A percentile compares a stretch with the other conserved stretches of the same genome.
Conservation (phyloP, 2,113 vertebrate genomes). For the Aplodontia rufa region DNA sequence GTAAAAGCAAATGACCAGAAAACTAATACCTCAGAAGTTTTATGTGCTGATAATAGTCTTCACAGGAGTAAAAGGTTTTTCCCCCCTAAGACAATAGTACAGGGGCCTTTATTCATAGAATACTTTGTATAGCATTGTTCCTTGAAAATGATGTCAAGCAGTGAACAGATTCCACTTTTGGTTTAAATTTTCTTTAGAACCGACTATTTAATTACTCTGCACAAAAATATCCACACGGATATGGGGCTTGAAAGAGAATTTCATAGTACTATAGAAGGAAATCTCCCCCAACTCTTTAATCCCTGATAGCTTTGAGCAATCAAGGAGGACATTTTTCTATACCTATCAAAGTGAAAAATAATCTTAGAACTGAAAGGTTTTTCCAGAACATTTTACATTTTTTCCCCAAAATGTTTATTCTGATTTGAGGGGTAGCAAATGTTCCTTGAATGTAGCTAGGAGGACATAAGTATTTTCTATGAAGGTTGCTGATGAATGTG, state of each 20-base stretch:
- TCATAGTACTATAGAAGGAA: neutral
- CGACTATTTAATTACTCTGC: neutral
- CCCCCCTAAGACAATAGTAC: neutral
- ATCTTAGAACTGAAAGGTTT: neutral
- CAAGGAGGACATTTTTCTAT: neutral
- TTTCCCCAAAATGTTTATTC: neutral
- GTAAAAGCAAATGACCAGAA: neutral
- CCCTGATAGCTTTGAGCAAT: neutral
- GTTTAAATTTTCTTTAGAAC: neutral
- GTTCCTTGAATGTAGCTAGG: neutral
- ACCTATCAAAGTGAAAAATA: neutral
- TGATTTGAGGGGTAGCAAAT: neutral
- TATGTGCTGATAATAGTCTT: neutral
- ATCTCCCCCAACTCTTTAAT: neutral
- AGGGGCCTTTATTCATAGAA: neutral
- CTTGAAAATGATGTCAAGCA: neutral
- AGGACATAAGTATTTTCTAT: neutral
- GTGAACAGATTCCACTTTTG: neutral
- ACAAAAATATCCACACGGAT: neutral
- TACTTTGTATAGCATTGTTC: neutral
- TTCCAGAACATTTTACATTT: neutral
- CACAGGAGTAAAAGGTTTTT: neutral
- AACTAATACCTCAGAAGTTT: neutral
- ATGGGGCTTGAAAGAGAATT: neutral
- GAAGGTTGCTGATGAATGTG: neutral